Evolutionary conservation across 1,140 invertebrate genomes (phyloP), one percentile per base, ranked within the genome.

Genomic region (Camponotus pennsylvanicus): DNA sequence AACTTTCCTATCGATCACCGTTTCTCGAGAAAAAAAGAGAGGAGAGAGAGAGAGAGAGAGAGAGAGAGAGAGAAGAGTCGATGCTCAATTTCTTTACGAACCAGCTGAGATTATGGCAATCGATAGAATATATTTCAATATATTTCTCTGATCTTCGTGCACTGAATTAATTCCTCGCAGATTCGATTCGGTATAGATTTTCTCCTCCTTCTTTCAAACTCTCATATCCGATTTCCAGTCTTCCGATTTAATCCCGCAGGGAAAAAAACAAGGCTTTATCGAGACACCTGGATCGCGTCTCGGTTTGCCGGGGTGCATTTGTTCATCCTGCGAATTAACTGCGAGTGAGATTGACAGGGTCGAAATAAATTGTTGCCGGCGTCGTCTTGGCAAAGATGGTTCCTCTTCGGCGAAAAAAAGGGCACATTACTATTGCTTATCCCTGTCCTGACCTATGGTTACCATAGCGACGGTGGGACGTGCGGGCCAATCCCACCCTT

Each of bases 381-480:
- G 13, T 63, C 45, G 13, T 40, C 73, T 87, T 73, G 55, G 89
- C 92, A 93, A 83, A 93, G 92, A 93, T 93, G 92, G 92, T 92
- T 93, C 79, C 92, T 92, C 69, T 40, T 64, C 80, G 70, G 42
- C 64, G 34, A 57, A 89, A 87, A 87, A 91, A 92, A 91, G 87
- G 91, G 85, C 90, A 89, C 86, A 88, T 92, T 90, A 83, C 88
- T 91, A 89, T 90, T 87, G 86, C 91, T 91, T 89, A 86, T 92
- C 91, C 90, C 88, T 91, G 76, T 91, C 83, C 90, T 91, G 90
- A 91, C 90, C 87, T 91, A 89, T 80, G 79, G 90, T 91, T 90
- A 80, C 90, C 90, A 91, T 91, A 90, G 63, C 77, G 79, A 91
- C 90, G 86, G 32, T 77, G 80, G 64, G 77, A 76, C 80, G 76